These are phyloP conservation scores for Papilio dardanus DNA, from an alignment of 1,140 invertebrate genomes.

Conservation along the genomic window DNA sequence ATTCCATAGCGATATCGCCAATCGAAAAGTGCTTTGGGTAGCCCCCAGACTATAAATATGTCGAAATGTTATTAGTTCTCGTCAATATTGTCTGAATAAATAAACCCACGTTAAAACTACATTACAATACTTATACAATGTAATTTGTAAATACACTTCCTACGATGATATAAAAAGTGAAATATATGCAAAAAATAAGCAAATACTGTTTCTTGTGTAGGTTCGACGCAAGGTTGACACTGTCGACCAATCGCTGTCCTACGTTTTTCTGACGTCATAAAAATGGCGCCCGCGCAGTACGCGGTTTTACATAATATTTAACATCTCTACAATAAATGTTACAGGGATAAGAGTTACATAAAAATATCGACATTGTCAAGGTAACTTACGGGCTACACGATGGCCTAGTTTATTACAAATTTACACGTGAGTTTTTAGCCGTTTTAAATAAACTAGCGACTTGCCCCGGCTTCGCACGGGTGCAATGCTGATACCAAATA, in stretches of 20 bases:
- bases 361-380: background rate
- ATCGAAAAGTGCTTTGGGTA: no score
- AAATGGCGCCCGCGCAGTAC: background rate
- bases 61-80: background rate
- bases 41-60: no score
- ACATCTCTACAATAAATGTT: conserved; percentile 8
- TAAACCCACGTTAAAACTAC: background rate
- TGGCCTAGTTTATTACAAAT: background rate
- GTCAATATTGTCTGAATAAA: background rate
- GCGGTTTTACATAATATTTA: conserved; percentile 9
- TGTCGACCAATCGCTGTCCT: conserved; percentile 36
- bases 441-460: no score
- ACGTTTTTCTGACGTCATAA: conserved; percentile 33
- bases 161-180: conserved; percentile 21
- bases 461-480: no score
- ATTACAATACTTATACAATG: conserved; percentile 9
- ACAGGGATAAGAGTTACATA: background rate
- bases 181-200: conserved; percentile 40
- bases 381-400: background rate
- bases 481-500: no score
- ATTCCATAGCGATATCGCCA: no score
- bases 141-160: conserved; percentile 28
- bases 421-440: no score
- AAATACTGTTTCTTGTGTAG: conserved; percentile 35
- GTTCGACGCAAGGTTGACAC: conserved; percentile 42